Base-by-base conservation (phyloP, 2,888 invertebrate species). In the Metellina segmentata region DNA sequence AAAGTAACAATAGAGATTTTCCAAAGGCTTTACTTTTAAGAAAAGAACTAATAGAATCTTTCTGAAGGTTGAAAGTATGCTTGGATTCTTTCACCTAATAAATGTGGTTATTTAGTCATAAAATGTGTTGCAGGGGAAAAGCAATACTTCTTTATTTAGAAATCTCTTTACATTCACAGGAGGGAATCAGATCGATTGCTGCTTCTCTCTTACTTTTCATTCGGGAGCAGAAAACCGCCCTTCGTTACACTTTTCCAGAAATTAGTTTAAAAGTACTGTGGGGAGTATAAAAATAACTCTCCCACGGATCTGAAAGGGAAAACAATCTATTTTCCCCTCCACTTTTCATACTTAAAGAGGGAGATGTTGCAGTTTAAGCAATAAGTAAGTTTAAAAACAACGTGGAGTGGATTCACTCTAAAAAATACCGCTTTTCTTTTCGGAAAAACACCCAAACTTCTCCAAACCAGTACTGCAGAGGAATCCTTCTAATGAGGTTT, bases 401-500 rank as follows among this genome's bases (percentile, higher is more conserved):
- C 61, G 13, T 16, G 61, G 5, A 61, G 34, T n/a, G 8, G 61
- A 61, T 9, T n/a, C 61, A 16, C 61, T 16, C 9, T 9, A 61
- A 61, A n/a, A n/a, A n/a, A 61, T 61, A 61, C 61, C 16, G 4
- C 34, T 61, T 61, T 16, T 16, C 61, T 61, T 61, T 16, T 16
- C 61, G 5, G 9, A 61, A 61, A 61, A 61, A 61, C 61, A 61
- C 9, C 11, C 5, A 61, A 61, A 61, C 13, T 61, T 61, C 61
- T 61, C 61, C 16, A 61, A 61, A 61, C 61, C 61, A 11, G 13
- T 61, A 61, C 61, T 16, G 61, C 61, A 61, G 13, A 61, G 61
- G 61, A 61, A 61, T 61, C 9, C n/a, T 11, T 78, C 52, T 85
- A 85, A 85, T 85, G 83, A 85, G 74, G 74, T 74, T 51, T 34